Evolutionary conservation across 2,888 invertebrate genomes (phyloP), one percentile per base, ranked within the genome.

Genomic region (Euzophera pinguis): DNA sequence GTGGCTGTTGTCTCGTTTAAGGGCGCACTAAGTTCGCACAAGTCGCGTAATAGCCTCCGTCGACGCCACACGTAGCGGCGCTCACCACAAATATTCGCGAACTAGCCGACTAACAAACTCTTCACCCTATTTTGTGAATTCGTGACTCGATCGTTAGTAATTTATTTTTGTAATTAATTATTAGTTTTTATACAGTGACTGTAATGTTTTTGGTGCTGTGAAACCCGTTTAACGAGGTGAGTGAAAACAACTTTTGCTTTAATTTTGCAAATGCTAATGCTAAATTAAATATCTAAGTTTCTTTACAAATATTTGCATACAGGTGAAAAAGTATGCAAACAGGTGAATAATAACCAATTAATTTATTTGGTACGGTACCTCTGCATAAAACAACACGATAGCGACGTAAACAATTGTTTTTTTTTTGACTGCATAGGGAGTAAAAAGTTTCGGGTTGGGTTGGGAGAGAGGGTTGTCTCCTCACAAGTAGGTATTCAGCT

Each of bases 1-100:
- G 61, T 81, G 81, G 12, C 65, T 58, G 65, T 13, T 52, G 54
- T 85, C n/a, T n/a, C n/a, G n/a, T n/a, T 83, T 81, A 84, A 51
- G 49, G 49, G 38, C 49, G 29, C 29, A 9, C 16, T 27, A 42
- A 43, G 27, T 17, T 37, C 2, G 14, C 32, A 7, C 6, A 75
- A 76, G 65, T 65, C 58, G 64, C 49, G 57, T 59, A 59, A 69
- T 63, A 84, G 82, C 78, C 80, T 84, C 75, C 65, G 64, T 62
- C 57, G 65, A 73, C 71, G 78, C 64, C 75, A 64, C 59, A 62
- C 59, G 69, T 54, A 37, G 54, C 68, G 55, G 67, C 55, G 71
- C 59, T 69, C 61, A 17, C 32, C 52, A 53, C 53, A 69, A 57
- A 52, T 34, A 14, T 16, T 22, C 45, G 45, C 45, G 8, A 41